Evolutionary conservation across 2,888 invertebrate genomes (phyloP), one percentile per base, ranked within the genome.

Genomic region (Philopedon plagiatum): DNA sequence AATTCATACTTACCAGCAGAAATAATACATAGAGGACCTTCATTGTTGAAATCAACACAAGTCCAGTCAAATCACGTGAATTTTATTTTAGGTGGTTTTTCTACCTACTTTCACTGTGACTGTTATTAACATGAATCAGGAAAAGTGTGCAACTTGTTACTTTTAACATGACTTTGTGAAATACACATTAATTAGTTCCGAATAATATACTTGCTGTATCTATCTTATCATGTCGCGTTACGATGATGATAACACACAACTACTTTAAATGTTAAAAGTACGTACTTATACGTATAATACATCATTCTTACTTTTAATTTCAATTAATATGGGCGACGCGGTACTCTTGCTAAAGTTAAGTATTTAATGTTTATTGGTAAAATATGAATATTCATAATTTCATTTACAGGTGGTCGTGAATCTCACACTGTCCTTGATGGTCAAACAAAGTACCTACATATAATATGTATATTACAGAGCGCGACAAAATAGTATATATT

Each of bases 21-120:
- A 72, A 67, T 9, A 72, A 58, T 19, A 57, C 37, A 58, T 62
- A 72, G 26, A 72, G 39, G 15, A 57, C 56, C 13, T 63, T 67
- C 72, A 72, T 72, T 29, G 51, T 71, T 7, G 51, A 39, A 26
- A 39, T 23, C 0, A 26, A 26, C 7, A 29, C 2, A 29, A 19
- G 9, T 19, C 2, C 44, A 19, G 1, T 4, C 4, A 41, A 54
- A 29, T 18, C 51, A 29, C 51, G 51, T 54, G 51, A 29, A 51
- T 29, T 46, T n/a, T 2, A 44, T 23, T 51, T 29, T 23, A 21
- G 26, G 26, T 49, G 26, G 49, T 13, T 49, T 23, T n/a, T 5
- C 26, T 26, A 26, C 13, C 1, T 39, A 39, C 39, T n/a, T 34
- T 44, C 1, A 7, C 11, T 21, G n/a, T 5, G 21, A 19, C 11